phyloP scores from a whole-genome alignment of 2,888 invertebrate genomes.

The Drosophila borborema region DNA sequence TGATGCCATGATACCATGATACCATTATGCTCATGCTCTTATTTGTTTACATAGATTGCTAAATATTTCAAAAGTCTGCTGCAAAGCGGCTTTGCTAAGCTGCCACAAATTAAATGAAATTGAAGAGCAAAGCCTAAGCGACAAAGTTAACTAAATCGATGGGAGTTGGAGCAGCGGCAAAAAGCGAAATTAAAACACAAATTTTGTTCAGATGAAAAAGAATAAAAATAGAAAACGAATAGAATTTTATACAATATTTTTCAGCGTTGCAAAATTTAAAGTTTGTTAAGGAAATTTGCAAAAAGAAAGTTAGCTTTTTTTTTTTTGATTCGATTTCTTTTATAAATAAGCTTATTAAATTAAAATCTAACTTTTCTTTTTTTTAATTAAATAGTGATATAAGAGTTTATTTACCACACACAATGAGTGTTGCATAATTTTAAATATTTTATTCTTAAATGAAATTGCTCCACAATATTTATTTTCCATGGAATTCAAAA shows the following conservation, averaged over 20 bases:
- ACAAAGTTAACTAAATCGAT: constrained; percentile 35
- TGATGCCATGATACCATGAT: neutral
- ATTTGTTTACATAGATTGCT: constrained; percentile 53
- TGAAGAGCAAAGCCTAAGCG: neutral
- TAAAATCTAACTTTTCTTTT: too few relatives aligned
- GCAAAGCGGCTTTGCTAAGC: constrained; percentile 22
- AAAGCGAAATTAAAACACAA: neutral
- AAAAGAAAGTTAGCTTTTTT: neutral
- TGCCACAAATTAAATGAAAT: constrained; percentile 18
- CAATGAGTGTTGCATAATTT: neutral
- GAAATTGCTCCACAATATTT: neutral
- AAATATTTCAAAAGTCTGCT: constrained; percentile 42
- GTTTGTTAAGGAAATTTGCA: neutral
- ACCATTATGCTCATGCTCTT: constrained; percentile 11
- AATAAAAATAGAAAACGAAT: too few relatives aligned
- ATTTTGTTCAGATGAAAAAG: neutral
- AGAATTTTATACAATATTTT: neutral
- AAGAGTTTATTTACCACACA: neutral
- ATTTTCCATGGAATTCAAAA: neutral
- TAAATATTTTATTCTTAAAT: too few relatives aligned
- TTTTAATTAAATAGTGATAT: neutral
- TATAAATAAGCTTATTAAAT: too few relatives aligned
- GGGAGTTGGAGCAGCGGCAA: neutral
- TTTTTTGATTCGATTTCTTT: too few relatives aligned
- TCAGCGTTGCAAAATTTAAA: neutral